These are phyloP conservation scores for Archips xylosteana DNA, from an alignment of 2,888 invertebrate genomes.

Conservation along the genomic window DNA sequence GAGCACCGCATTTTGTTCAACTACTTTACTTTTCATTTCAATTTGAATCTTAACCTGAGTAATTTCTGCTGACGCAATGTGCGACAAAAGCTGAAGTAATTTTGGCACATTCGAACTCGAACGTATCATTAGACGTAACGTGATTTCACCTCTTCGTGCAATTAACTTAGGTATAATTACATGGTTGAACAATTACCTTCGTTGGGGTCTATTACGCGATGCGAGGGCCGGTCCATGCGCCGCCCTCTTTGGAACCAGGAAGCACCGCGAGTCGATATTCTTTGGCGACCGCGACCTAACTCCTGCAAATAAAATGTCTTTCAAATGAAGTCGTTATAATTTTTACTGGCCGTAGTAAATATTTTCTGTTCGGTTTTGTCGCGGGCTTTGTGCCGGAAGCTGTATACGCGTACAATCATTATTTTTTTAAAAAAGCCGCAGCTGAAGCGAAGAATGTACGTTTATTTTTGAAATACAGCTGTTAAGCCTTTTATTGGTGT, in stretches of 20 bases:
- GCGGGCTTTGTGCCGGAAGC: no score
- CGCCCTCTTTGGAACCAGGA: conserved; percentile 75
- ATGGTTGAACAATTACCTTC: conserved; percentile 61
- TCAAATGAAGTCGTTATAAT: conserved; percentile 23
- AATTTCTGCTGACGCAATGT: not conserved
- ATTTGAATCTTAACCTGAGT: not conserved
- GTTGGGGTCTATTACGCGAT: conserved; percentile 74
- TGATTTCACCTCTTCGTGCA: not conserved
- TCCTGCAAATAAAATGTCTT: conserved; percentile 56
- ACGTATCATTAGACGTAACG: not conserved
- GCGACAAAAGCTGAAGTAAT: not conserved
- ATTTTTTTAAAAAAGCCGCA: no score
- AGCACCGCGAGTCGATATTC: conserved; percentile 58
- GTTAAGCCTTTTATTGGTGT: no score
- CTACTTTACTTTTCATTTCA: not conserved
- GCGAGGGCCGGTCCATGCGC: conserved; percentile 70
- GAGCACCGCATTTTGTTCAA: not conserved
- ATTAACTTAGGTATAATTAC: conserved; percentile 2
- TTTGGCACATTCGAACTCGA: not conserved
- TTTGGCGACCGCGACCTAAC: conserved; percentile 62
- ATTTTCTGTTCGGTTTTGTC: not conserved
- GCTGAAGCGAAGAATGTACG: no score
- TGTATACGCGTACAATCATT: no score
- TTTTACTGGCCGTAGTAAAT: conserved; percentile 26
- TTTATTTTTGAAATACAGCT: no score